A percentile compares a stretch with the other conserved stretches of the same genome.
These are phyloP conservation scores for Moxostoma hubbsi DNA, from an alignment of 2,797 vertebrate species.

Conservation along the genomic window DNA sequence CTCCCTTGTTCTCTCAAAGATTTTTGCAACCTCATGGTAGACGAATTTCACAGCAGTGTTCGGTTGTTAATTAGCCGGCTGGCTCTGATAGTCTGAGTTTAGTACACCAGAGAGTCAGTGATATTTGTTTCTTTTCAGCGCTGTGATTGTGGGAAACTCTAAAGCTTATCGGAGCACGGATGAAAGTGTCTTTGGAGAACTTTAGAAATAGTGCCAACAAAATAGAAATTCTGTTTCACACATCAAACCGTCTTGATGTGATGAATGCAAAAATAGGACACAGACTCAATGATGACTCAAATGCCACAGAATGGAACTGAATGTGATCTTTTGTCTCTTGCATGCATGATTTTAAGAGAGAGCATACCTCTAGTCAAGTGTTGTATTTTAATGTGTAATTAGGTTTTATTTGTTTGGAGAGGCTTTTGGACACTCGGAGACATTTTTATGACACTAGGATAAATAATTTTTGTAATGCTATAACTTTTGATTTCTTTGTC, in stretches of 20 bases:
- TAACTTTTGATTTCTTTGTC: too few relatives aligned
- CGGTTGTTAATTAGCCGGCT: background rate
- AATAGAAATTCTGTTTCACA: constrained; percentile 46
- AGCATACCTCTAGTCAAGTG: too few relatives aligned
- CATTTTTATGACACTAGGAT: too few relatives aligned
- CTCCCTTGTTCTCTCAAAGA: background rate
- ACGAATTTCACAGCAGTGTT: background rate
- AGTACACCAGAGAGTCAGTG: constrained; percentile 21
- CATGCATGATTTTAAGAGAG: too few relatives aligned
- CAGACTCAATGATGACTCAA: too few relatives aligned
- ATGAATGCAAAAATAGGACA: constrained; percentile 16
- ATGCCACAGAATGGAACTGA: too few relatives aligned
- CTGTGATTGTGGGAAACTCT: constrained; percentile 23
- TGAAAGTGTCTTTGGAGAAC: constrained; percentile 15
- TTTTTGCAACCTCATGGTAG: constrained; percentile 14
- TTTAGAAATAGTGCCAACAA: constrained; percentile 1
- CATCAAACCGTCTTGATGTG: constrained; percentile 5
- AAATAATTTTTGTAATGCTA: too few relatives aligned
- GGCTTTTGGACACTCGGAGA: too few relatives aligned
- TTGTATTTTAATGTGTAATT: too few relatives aligned
- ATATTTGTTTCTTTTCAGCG: constrained; percentile 18
- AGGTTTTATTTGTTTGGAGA: too few relatives aligned
- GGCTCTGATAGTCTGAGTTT: constrained; percentile 10
- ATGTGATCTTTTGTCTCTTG: too few relatives aligned
- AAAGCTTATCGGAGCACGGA: background rate